Evolutionary conservation across 2,888 invertebrate species (phyloP).

Genomic region (Drosophila eohydei): DNA sequence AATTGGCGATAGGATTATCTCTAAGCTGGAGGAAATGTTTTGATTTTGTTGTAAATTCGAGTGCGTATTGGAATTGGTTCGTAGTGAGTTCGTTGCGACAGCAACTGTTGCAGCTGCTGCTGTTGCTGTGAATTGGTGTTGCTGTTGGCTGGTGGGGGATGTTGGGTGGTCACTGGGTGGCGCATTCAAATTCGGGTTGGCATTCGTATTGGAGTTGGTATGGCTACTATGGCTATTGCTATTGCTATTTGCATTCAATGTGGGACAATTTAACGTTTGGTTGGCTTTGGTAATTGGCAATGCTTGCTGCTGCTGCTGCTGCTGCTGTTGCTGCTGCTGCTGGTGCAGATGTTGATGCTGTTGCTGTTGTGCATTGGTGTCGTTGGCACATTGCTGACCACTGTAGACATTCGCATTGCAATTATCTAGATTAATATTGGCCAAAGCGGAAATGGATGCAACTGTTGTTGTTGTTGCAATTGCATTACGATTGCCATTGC

Average conservation of each 20-base stretch:
- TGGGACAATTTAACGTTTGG: conserved; percentile 73
- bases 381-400: conserved; percentile 57
- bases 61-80: conserved; percentile 66
- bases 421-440: conserved; percentile 82
- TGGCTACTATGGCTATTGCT: conserved; percentile 66
- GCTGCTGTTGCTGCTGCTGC: conserved; percentile 42
- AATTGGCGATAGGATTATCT: conserved; percentile 86
- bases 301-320: conserved; percentile 45
- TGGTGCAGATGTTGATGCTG: conserved; percentile 50
- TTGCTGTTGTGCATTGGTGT: conserved; percentile 50
- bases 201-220: conserved; percentile 55
- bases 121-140: conserved; percentile 47
- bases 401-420: conserved; percentile 80
- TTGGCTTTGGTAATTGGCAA: conserved; percentile 65
- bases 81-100: conserved; percentile 54
- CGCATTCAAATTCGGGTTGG: conserved; percentile 55
- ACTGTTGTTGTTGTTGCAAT: conserved; percentile 25
- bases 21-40: conserved; percentile 85
- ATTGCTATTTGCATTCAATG: conserved; percentile 77
- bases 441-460: conserved; percentile 55
- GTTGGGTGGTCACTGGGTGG: conserved; percentile 58
- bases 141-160: conserved; percentile 51
- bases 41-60: conserved; percentile 82
- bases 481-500: conserved; percentile 23
- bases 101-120: conserved; percentile 46